Evolutionary conservation across 2,797 vertebrate genomes (phyloP).

Genomic region (Thalassophryne amazonica): DNA sequence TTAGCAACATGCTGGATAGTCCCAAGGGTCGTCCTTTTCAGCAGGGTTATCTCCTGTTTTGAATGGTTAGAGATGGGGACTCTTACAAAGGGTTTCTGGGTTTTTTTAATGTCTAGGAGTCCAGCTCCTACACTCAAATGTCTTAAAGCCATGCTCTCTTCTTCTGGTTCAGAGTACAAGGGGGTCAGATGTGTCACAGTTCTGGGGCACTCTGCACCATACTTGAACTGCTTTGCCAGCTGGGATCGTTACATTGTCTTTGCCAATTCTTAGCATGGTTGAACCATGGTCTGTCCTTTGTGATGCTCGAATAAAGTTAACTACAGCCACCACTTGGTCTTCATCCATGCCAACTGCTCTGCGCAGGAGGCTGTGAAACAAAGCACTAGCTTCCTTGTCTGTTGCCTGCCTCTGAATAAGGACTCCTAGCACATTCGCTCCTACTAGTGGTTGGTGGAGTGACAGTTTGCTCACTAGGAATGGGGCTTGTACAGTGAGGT

Average conservation of each 20-base stretch:
- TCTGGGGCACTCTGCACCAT: background rate
- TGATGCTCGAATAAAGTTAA: background rate
- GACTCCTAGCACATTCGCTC: background rate
- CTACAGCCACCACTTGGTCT: background rate
- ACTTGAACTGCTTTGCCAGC: background rate
- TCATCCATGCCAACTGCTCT: background rate
- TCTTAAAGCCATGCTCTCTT: background rate
- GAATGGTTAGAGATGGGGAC: constrained; percentile 3
- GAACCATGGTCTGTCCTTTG: background rate
- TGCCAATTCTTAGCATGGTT: background rate
- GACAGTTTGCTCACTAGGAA: constrained; percentile 25
- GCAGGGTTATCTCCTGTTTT: background rate
- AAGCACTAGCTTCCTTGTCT: fast-evolving
- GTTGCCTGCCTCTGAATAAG: background rate
- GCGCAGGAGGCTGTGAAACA: background rate
- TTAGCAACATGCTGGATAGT: constrained; percentile 1
- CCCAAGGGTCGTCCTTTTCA: background rate
- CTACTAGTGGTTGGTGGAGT: background rate
- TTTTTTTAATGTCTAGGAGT: background rate
- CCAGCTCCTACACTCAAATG: background rate
- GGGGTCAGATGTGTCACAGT: background rate
- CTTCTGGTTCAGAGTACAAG: background rate
- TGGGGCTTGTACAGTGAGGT: background rate
- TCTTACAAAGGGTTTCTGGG: background rate
- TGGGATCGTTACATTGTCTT: background rate